Evolutionary conservation across 2,113 vertebrate species (phyloP), one percentile per base, ranked within the genome.

Genomic region (Atractosteus spatula): DNA sequence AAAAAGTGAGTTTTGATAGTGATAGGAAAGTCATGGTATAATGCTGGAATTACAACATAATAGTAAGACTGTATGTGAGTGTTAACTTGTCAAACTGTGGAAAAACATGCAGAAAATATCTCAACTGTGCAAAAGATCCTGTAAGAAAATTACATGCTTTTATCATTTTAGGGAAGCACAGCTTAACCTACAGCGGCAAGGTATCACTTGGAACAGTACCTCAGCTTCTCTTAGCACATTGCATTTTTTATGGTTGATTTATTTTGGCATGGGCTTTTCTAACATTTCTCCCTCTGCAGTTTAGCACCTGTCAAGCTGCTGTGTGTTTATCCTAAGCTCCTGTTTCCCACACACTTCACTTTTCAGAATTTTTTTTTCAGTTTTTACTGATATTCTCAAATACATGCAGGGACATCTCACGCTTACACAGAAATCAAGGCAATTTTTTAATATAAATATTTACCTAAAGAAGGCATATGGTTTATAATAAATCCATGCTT

Each of bases 221-320:
- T 10, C 42, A 69, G 42, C 41, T 54, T 63, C 12, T 66, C 41
- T 66, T 65, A 65, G 41, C 62, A 65, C 62, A 65, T 29, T 41
- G 62, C 11, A 41, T 41, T 65, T 65, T 65, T 11, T 43, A 17
- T 11, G 5, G 41, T 8, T 17, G 62, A 65, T 65, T 65, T 43
- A 65, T 43, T 65, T 65, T 41, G 29, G 41, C 62, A 7, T 29
- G 3, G 41, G 29, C 62, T 65, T 65, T 65, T 59, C 57, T 75
- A 59, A 56, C 61, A 75, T 54, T 62, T 55, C 51, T 65, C 13
- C 68, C 47, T 71, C 42, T 69, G 73, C 51, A 64, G 68, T 65
- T 41, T 65, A 57, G 64, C 73, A 70, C 62, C 68, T 75, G 73
- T 63, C 62, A 57, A 42, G 51, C 10, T 43, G 62, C 68, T 64